These are phyloP conservation scores for Rhopilema esculentum DNA, from an alignment of 30 jellyfish, hydroid and myxozoan genomes.

Conservation along the genomic window DNA sequence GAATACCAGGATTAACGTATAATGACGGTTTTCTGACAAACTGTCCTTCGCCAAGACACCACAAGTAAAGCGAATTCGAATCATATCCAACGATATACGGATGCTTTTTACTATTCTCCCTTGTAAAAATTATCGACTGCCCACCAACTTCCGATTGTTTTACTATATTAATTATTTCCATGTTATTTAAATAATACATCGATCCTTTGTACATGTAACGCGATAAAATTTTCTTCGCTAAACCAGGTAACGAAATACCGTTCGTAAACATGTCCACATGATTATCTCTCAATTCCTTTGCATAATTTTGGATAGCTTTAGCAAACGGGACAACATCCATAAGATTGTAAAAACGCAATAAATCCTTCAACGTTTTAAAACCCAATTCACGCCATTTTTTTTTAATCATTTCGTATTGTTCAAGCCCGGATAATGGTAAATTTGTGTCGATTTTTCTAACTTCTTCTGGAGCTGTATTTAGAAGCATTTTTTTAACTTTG, in stretches of 20 bases:
- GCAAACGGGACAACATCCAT: slow-evolving; percentile 2
- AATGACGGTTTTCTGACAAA: neutral
- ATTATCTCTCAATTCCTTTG: neutral
- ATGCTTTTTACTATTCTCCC: neutral
- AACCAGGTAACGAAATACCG: slow-evolving; percentile 13
- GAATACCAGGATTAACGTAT: neutral
- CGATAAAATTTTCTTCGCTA: neutral
- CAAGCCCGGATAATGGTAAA: neutral
- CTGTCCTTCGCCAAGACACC: slow-evolving; percentile 13
- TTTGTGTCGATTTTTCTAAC: neutral
- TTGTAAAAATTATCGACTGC: slow-evolving; percentile 2
- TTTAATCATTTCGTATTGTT: neutral
- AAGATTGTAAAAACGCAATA: neutral
- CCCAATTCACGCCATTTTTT: neutral
- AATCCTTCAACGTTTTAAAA: neutral
- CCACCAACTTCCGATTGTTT: slow-evolving; percentile 17
- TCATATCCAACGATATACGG: slow-evolving; percentile 10
- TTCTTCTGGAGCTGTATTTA: neutral
- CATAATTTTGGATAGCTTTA: neutral
- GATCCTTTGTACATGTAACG: neutral
- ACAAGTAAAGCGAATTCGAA: neutral
- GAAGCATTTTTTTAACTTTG: neutral
- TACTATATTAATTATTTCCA: neutral
- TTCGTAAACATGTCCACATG: slow-evolving; percentile 1
- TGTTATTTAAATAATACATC: neutral